Percentiles rank a stretch among this genome's conserved stretches.
These are phyloP conservation scores for Scolanthus callimorphus DNA, from an alignment of 92 coral and sea anemone genomes.

Conservation along the genomic window DNA sequence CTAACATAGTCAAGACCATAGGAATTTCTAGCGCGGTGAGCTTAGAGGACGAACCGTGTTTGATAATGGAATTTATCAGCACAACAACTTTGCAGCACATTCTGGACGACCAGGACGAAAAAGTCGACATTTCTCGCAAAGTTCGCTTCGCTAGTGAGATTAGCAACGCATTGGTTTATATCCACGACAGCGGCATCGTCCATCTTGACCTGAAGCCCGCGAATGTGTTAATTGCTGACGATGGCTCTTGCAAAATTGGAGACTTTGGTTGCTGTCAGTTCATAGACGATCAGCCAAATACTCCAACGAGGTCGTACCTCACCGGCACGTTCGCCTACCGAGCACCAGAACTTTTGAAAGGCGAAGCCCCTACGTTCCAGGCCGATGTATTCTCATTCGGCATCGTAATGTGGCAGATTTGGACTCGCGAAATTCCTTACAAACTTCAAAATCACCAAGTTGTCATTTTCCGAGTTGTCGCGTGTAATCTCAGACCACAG, in stretches of 20 bases:
- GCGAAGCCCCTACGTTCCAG: slow-evolving; percentile 77
- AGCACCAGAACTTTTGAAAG: slow-evolving; percentile 93
- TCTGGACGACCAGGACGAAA: slow-evolving; percentile 77
- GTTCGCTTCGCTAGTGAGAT: slow-evolving; percentile 68
- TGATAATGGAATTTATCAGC: slow-evolving; percentile 89
- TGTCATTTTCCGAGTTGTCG: slow-evolving; percentile 89
- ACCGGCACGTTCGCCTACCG: slow-evolving; percentile 96
- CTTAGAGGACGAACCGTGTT: slow-evolving; percentile 87
- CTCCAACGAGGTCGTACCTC: slow-evolving; percentile 85
- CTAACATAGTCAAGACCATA: slow-evolving; percentile 76
- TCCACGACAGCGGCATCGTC: slow-evolving; percentile 72
- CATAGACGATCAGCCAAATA: slow-evolving; percentile 80
- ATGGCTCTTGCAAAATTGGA: slow-evolving; percentile 80
- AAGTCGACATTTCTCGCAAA: slow-evolving; percentile 62
- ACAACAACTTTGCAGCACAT: slow-evolving; percentile 77
- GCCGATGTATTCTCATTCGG: slow-evolving; percentile 91
- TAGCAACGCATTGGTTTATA: slow-evolving; percentile 65
- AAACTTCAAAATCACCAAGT: slow-evolving; percentile 82
- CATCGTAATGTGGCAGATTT: slow-evolving; percentile 86
- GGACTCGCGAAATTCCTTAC: slow-evolving; percentile 90
- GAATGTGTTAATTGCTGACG: slow-evolving; percentile 62
- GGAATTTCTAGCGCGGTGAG: slow-evolving; percentile 48
- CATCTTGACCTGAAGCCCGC: slow-evolving; percentile 94
- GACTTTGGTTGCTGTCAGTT: slow-evolving; percentile 96
- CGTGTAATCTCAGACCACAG: slow-evolving; percentile 79